Base-by-base conservation (phyloP, 2,797 vertebrate genomes). In the Chaetophractus vellerosus region DNA sequence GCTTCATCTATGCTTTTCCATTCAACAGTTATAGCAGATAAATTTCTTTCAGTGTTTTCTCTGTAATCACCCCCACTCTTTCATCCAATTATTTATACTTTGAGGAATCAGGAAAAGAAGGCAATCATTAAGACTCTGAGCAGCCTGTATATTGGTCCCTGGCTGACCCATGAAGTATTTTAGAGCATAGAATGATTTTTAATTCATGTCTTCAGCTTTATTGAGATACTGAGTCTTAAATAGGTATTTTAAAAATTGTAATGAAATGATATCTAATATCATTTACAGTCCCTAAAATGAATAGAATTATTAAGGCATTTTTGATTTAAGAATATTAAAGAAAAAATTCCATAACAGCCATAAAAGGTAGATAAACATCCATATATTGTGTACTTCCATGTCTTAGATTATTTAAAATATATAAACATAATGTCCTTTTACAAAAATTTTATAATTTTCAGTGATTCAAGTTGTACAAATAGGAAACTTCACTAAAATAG, bases 61-160 rank as follows among this genome's bases (percentile, higher is more conserved):
- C 52, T 19, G 21, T 55, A 55, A 55, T 55, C 52, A 55, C 52
- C 52, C 6, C 52, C 52, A n/a, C 6, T 55, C 52, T 16, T 55
- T 55, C 19, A 52, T 52, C 52, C 52, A 55, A 55, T 55, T 55
- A 55, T 55, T 55, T 55, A 55, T 55, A 55, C 18, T 55, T 4
- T 55, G 18, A 55, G 52, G 52, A 55, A 55, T 55, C 52, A 55
- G 52, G 52, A 19, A 55, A 55, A 18, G 52, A 55, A 97, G 81
- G 36, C 71, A 28, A 90, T 96, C 18, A 90, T 97, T 81, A 95
- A 79, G 57, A 96, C 87, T 89, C 68, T 97, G 4, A 80, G 24
- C 18, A 94, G 18, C 2, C 57, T 93, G 0, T 14, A 48, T 45
- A 31, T 21, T 45, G 10, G 4, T 48, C 82, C 28, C 7, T 74